Evolutionary conservation across 2,113 vertebrate genomes (phyloP).

Genomic region (Sceloporus tristichus): DNA sequence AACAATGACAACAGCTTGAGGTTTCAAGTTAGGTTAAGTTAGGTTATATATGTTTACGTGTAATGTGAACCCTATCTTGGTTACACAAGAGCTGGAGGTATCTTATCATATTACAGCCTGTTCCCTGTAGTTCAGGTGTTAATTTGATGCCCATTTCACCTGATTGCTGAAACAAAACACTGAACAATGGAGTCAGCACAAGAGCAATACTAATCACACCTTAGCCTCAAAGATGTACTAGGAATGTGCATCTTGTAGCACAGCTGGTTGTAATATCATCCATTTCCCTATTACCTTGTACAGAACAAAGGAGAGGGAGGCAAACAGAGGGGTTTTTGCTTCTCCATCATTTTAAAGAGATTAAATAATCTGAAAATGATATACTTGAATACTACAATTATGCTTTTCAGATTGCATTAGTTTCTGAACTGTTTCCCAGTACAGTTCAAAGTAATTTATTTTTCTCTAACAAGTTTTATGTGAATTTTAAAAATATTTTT

Average conservation of each 20-base stretch:
- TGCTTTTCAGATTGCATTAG: no score
- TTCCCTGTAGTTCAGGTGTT: slow-evolving; percentile 19
- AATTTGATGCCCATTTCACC: slow-evolving; percentile 42
- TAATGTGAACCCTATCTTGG: not conserved
- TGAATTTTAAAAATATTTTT: no score
- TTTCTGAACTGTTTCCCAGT: no score
- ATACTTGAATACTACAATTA: no score
- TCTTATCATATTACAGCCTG: slow-evolving; percentile 32
- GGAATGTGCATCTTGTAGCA: not conserved
- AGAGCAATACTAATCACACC: slow-evolving; percentile 57
- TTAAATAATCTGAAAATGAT: no score
- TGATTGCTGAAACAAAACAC: slow-evolving; percentile 1
- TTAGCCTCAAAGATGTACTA: not conserved
- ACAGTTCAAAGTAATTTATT: no score
- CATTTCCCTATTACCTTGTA: no score
- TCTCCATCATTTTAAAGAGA: no score
- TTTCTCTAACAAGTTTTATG: no score
- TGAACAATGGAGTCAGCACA: slow-evolving; percentile 52
- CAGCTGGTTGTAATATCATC: not conserved
- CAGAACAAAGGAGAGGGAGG: no score
- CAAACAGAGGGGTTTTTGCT: no score
- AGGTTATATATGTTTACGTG: not conserved
- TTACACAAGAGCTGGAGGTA: not conserved
- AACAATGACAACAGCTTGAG: not conserved
- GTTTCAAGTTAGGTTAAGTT: not conserved